Evolutionary conservation across 2,888 invertebrate genomes (phyloP).

Genomic region (Pyrochroa serraticornis): DNA sequence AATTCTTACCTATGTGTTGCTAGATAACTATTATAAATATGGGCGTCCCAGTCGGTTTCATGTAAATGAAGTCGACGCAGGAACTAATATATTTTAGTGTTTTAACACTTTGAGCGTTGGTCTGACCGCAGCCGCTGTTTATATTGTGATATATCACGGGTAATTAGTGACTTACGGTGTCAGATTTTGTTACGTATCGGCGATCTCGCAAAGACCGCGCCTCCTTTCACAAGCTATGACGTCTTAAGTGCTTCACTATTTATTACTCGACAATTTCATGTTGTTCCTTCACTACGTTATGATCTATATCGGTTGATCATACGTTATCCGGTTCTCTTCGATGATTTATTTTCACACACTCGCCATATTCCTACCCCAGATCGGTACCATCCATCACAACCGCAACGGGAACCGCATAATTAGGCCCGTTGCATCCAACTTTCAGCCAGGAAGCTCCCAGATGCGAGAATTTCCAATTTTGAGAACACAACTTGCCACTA

Average conservation of each 20-base stretch:
- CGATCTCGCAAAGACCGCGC: conserved; percentile 49
- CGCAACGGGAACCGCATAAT: conserved; percentile 2
- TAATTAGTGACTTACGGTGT: conserved; percentile 57
- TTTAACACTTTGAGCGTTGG: conserved; percentile 56
- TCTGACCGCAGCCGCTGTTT: conserved; percentile 55
- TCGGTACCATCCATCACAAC: background rate
- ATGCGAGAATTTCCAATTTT: too few species aligned
- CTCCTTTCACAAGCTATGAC: conserved; percentile 51
- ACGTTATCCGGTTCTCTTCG: conserved; percentile 44
- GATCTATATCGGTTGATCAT: conserved; percentile 52
- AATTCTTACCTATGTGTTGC: conserved; percentile 54
- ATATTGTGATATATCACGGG: conserved; percentile 57
- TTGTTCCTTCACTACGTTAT: conserved; percentile 47
- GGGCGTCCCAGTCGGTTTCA: conserved; percentile 47
- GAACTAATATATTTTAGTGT: conserved; percentile 58
- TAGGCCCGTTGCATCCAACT: background rate
- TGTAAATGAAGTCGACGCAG: conserved; percentile 52
- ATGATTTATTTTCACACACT: conserved; percentile 45
- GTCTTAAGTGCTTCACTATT: conserved; percentile 53
- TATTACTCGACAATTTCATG: conserved; percentile 50
- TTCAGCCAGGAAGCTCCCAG: too few species aligned
- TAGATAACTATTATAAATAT: conserved; percentile 56
- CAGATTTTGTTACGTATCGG: conserved; percentile 56
- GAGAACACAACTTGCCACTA: too few species aligned
- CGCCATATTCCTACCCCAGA: conserved; percentile 1